Evolutionary conservation across 2,797 vertebrate genomes (phyloP), one percentile per base, ranked within the genome.

Genomic region (Ptychadena robeensis): DNA sequence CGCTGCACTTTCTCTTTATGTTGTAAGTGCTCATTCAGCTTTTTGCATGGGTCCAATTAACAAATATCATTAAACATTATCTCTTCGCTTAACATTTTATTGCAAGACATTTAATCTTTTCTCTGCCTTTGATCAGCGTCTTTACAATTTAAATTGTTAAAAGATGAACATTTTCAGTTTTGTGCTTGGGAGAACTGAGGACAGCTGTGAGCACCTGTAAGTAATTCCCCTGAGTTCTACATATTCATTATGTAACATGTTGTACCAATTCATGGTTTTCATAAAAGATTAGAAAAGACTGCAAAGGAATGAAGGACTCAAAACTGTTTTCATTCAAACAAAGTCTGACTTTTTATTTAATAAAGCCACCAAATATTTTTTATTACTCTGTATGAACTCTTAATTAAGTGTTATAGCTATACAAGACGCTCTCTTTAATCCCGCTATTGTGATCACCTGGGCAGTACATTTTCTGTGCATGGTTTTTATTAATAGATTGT

Each of bases 111-210:
- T 82, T 67, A 69, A 61, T 76, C 65, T 64, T 69, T 27, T 70
- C n/a, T 31, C 22, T 11, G 66, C 18, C 80, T 82, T 82, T 82
- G 80, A 82, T 82, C 80, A 82, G 53, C 3, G 73, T 61, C 73
- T 69, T 75, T 75, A 63, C 34, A 14, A 30, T 73, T 79, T 79
- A 66, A 79, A 83, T 79, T 79, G 75, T 76, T 79, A 83, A 79
- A 82, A 77, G 73, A 82, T 78, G 74, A 72, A 79, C 69, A 79
- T 79, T 78, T 79, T 64, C 61, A 67, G 66, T 79, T 72, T 79
- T 79, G 48, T 66, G 81, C 40, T 53, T 78, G 35, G 67, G 57
- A 76, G 81, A 70, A 82, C 37, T 70, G 53, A 82, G 73, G 73
- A 71, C 66, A 82, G 40, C 59, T 38, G 31, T 2, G 63, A 31